A percentile compares a stretch with the other conserved stretches of the same genome.
Evolutionary conservation across 2,113 vertebrate species (phyloP).

Genomic region (Hemichromis elongatus): DNA sequence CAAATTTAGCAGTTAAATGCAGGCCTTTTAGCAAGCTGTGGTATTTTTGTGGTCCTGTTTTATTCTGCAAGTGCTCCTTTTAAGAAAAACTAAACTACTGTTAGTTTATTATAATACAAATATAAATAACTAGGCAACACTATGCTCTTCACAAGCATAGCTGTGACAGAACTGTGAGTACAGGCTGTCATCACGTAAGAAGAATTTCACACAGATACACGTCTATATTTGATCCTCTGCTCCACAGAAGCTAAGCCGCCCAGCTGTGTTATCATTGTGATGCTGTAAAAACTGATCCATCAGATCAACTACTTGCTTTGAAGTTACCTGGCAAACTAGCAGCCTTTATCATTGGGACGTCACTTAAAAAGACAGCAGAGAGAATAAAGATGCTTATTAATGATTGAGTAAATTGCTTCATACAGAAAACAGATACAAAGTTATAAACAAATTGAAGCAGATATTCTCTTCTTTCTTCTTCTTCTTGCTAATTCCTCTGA

Average conservation of each 20-base stretch:
- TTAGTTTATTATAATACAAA: background rate
- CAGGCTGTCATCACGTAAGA: background rate
- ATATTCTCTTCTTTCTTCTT: background rate
- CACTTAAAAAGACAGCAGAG: background rate
- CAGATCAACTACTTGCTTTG: background rate
- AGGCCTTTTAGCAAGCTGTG: background rate
- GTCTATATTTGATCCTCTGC: background rate
- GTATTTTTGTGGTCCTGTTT: background rate
- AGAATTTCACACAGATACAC: background rate
- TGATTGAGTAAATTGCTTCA: background rate
- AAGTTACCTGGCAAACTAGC: background rate
- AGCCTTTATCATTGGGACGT: background rate
- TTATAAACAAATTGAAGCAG: background rate
- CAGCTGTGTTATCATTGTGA: background rate
- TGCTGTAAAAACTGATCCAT: background rate
- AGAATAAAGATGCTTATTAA: background rate
- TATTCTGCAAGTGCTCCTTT: background rate
- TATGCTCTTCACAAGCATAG: background rate
- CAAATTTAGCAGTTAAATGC: background rate
- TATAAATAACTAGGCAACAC: background rate
- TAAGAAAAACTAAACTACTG: background rate
- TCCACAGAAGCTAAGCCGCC: background rate
- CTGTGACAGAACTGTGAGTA: background rate
- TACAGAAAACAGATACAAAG: background rate
- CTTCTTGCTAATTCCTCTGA: background rate